Base-by-base conservation (phyloP, 53 echinoderm and acorn worm species). In the Echinometra lucunter region DNA sequence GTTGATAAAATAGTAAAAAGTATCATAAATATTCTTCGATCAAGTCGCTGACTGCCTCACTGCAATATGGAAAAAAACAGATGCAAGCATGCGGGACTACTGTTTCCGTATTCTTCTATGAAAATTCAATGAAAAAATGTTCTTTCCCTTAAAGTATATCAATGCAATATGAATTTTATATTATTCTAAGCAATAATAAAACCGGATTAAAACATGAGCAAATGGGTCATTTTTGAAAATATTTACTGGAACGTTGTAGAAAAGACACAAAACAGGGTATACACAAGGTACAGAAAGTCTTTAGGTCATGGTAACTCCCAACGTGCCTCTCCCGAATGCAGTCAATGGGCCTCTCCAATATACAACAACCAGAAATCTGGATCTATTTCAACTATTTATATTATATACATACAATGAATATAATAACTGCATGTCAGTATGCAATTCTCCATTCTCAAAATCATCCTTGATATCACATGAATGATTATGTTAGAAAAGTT, bases 351-450 rank as follows among this genome's bases (percentile, higher is more conserved):
- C 18, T 75, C 75, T 16, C 75, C 11, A 17, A 75, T 32, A 32
- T 69, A 38, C 38, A 38, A 30, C 75, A 75, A 16, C 37, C 40
- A 75, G 21, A 49, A n/a, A 19, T 85, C 11, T 28, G 85, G 81
- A 85, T 85, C 85, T 49, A 49, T 85, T n/a, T 85, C 85, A 47
- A 85, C 45, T 49, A 49, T 85, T 85, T 85, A 85, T 85, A 85
- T 45, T 85, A 85, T 85, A 25, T 85, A 85, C 49, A 49, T 85
- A 85, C 85, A 53, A 42, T 49, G 85, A 85, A 85, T 85, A 85
- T 85, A 85, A 81, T 81, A 81, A 85, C 49, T n/a, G n/a, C n/a
- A n/a, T 85, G 85, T 85, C 45, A 47, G n/a, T 85, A 85, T 85
- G 49, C 49, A 85, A 85, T 85, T 85, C 47, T 85, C n/a, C n/a